Conservation (phyloP, 1,140 invertebrate genomes). For the Cotesia glomerata region DNA sequence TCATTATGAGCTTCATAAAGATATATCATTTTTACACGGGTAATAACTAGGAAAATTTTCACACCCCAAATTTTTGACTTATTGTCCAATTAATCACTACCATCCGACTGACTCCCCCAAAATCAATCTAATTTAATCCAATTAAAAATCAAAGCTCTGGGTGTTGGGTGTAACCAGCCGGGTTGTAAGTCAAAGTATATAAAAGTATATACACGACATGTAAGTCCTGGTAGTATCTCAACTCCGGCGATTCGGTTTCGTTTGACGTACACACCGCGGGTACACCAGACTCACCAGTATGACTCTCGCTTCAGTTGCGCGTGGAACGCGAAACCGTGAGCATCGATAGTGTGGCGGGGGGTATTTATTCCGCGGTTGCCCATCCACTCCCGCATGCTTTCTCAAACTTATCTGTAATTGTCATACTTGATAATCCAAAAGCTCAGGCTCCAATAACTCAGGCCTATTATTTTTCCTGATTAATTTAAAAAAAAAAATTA, state of each 20-base stretch:
- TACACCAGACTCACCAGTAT: slow-evolving; percentile 19
- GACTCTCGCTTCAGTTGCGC: slow-evolving; percentile 49
- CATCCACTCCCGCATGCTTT: slow-evolving; percentile 12
- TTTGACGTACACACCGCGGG: slow-evolving; percentile 26
- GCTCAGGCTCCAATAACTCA: no score
- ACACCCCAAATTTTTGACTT: no score
- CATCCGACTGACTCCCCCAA: no score
- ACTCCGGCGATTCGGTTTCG: slow-evolving; percentile 32
- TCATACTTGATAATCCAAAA: no score
- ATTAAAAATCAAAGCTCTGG: neutral
- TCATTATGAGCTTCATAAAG: no score
- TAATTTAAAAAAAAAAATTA: no score
- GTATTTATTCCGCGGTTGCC: neutral
- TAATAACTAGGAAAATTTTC: no score
- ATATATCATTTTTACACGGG: no score
- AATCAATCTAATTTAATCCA: no score
- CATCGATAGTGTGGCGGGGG: slow-evolving; percentile 34
- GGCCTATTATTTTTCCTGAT: no score
- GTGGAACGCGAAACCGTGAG: slow-evolving; percentile 52
- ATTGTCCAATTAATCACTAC: no score
- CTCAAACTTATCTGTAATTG: no score
- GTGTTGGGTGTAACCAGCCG: neutral
- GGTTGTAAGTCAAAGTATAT: neutral
- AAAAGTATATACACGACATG: neutral
- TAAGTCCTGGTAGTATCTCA: neutral